Base-by-base conservation (phyloP, 2,113 vertebrate species). In the Myrmecobius fasciatus region DNA sequence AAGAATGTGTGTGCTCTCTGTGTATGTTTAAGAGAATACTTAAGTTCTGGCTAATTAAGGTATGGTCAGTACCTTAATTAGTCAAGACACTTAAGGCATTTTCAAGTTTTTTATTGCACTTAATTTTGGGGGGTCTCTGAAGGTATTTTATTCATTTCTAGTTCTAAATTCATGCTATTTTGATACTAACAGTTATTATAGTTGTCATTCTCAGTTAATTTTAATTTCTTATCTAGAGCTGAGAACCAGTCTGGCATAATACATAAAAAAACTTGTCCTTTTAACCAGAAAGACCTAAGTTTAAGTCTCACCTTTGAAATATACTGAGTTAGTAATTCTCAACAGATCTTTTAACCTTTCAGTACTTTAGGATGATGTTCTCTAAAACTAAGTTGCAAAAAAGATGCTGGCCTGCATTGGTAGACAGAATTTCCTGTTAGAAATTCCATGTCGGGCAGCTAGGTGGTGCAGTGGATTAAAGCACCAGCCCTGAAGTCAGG, bases 21-120 rank as follows among this genome's bases (percentile, higher is more conserved):
- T 60, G 3, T 49, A 20, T 96, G 83, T 96, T 56, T 75, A 96
- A 95, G 91, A 94, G 36, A 92, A 91, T 88, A 89, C 47, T 93
- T 92, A 54, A 52, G 89, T 93, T 92, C 52, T 95, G 56, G 22
- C 91, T 93, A 91, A 25, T 92, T 93, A 83, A 36, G 92, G n/a
- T 94, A 11, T 91, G 75, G 17, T 75, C 53, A 92, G 28, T 51
- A n/a, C 94, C 14, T 89, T 95, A 52, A 48, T 95, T 95, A 89
- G 60, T 88, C 3, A 26, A 52, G 92, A 89, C 36, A 89, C 24
- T 89, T 67, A 67, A 67, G 60, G 26, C 90, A 94, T 95, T 94
- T 96, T 90, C 83, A 95, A 89, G 24, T 31, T 2, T n/a, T 90
- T 83, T 93, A 1, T 60, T 95, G 0, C 91, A 25, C 7, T 89